Conservation (phyloP, 2,113 vertebrate genomes). For the human region GRCh38 chr16:16146001-16146500, state of each 20-base stretch:
- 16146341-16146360: accelerated
- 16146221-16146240: neutral
- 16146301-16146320: too few relatives aligned
- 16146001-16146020: too few relatives aligned
- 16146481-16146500: neutral
- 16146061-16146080: too few relatives aligned
- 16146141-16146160: accelerated
- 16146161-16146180: neutral
- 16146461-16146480: neutral
- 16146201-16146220: neutral
- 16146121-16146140: accelerated
- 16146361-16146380: accelerated
- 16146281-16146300: accelerated
- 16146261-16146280: accelerated
- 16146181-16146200: neutral
- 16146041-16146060: too few relatives aligned
- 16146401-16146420: neutral
- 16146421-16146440: accelerated
- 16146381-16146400: neutral
- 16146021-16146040: too few relatives aligned
- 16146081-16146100: too few relatives aligned
- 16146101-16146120: too few relatives aligned
- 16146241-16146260: accelerated
- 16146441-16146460: neutral
- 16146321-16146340: accelerated